Evolutionary conservation across 2,888 invertebrate genomes (phyloP).

Genomic region (Dryococelus australis): DNA sequence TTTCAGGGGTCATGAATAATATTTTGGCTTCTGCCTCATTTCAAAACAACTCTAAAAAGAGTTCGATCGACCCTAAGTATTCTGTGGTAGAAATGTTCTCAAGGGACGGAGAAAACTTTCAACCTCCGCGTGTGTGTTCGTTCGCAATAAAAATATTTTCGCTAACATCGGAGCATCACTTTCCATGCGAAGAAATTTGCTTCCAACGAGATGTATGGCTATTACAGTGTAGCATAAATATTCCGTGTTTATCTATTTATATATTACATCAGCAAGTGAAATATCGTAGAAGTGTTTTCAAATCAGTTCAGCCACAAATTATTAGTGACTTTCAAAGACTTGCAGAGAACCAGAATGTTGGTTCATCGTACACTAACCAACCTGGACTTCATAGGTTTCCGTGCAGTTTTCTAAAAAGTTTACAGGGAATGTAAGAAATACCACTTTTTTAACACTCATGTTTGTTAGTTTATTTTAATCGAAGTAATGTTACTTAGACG

Average conservation of each 20-base stretch:
- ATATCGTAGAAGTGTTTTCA: no score
- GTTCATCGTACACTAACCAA: no score
- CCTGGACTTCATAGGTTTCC: no score
- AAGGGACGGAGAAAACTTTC: background rate
- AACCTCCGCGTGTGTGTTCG: background rate
- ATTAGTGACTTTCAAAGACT: no score
- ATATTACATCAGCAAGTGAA: no score
- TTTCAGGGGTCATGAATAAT: conserved; percentile 46
- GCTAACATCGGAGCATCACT: background rate
- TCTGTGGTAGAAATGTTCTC: conserved; percentile 3
- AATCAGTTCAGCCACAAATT: no score
- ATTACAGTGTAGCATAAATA: background rate
- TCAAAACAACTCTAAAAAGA: conserved; percentile 41
- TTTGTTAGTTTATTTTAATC: no score
- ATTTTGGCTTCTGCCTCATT: conserved; percentile 45
- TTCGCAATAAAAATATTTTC: background rate
- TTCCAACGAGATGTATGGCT: background rate
- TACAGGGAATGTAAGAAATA: no score
- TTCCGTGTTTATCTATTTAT: background rate
- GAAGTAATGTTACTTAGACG: no score
- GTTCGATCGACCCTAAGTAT: conserved; percentile 32
- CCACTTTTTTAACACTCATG: no score
- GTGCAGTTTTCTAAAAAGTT: no score
- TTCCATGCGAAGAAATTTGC: background rate
- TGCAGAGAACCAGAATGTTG: no score